Percentiles rank a stretch among this genome's conserved stretches.
Conservation (phyloP, 2,888 invertebrate genomes). For the Epinotia nisella region DNA sequence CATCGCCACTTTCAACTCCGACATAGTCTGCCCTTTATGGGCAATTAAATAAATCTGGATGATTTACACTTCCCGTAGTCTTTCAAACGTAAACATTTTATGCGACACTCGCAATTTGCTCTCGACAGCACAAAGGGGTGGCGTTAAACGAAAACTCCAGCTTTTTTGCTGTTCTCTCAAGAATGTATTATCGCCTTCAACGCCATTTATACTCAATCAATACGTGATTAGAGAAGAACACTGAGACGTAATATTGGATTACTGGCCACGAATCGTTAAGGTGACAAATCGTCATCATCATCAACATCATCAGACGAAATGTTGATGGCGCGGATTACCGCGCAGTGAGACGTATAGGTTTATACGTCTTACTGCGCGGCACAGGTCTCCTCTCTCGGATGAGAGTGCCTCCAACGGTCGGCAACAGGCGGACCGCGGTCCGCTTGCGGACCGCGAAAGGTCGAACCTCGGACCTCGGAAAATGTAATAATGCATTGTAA, state of each 20-base stretch:
- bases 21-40: constrained; percentile 59
- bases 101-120: constrained; percentile 36
- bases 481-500: too few species aligned
- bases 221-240: neutral
- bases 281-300: too few species aligned
- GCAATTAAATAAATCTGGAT: constrained; percentile 62
- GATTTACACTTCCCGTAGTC: constrained; percentile 51
- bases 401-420: too few species aligned
- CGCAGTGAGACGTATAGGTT: too few species aligned
- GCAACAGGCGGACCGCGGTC: too few species aligned
- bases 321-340: too few species aligned
- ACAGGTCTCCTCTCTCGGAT: too few species aligned
- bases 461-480: too few species aligned
- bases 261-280: neutral
- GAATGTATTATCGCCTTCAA: neutral
- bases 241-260: neutral
- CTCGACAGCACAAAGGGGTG: constrained; percentile 26
- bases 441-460: too few species aligned
- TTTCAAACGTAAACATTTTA: constrained; percentile 31
- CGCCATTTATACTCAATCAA: constrained; percentile 4
- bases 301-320: too few species aligned
- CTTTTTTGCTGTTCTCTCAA: constrained; percentile 12
- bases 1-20: constrained; percentile 48
- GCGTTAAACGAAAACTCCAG: constrained; percentile 11
- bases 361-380: too few species aligned